These are phyloP conservation scores for Spea bombifrons DNA, from an alignment of 2,113 vertebrate species.

Conservation along the genomic window DNA sequence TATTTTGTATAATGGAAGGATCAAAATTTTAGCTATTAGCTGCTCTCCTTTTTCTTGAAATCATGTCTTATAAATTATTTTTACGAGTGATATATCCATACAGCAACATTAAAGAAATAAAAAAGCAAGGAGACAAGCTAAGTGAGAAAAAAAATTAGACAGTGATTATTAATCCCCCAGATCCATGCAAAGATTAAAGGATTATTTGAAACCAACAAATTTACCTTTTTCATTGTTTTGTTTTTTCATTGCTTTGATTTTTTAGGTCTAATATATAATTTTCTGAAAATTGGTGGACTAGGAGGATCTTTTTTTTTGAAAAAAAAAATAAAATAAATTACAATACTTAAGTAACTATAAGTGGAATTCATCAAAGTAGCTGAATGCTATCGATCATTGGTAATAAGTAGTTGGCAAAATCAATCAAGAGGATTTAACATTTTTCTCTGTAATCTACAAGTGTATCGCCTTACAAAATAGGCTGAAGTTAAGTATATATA, in stretches of 20 bases:
- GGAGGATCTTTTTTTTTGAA: neutral
- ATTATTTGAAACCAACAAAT: neutral
- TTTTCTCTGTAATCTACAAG: neutral
- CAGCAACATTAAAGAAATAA: neutral
- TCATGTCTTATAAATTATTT: neutral
- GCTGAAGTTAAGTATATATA: too few relatives aligned
- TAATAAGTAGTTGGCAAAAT: constrained; percentile 2
- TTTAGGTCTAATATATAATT: constrained; percentile 15
- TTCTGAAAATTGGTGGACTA: neutral
- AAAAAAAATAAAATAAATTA: neutral
- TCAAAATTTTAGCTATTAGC: neutral
- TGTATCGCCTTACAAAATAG: too few relatives aligned
- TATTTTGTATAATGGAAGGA: constrained; percentile 48
- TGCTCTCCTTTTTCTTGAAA: neutral
- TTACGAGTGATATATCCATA: neutral
- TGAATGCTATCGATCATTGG: constrained; percentile 1
- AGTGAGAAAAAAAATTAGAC: neutral
- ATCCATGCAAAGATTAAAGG: neutral
- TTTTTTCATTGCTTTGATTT: neutral
- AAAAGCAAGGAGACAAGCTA: neutral
- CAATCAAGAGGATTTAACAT: neutral
- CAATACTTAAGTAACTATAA: neutral
- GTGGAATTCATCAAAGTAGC: constrained; percentile 5
- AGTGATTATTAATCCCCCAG: neutral
- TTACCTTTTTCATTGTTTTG: neutral